Evolutionary conservation across 2,888 invertebrate genomes (phyloP), one percentile per base, ranked within the genome.

Genomic region (Herminia tarsipennalis): DNA sequence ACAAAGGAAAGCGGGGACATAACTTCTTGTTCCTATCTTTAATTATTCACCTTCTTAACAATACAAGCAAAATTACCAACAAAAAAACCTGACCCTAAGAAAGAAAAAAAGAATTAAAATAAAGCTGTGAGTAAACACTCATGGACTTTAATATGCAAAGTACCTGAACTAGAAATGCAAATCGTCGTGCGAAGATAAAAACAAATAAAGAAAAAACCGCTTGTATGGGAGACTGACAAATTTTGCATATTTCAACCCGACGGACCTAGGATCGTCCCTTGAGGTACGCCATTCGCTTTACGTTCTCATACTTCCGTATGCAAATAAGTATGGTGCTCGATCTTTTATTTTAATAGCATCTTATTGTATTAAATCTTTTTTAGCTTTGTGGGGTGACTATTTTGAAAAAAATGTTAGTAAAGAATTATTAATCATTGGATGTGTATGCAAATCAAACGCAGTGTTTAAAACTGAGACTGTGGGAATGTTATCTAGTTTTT

Each of bases 281-380:
- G 84, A 44, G 73, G 77, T 49, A 78, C 78, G 64, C 78, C 68
- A 56, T 76, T 29, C 16, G 16, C 8, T n/a, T 5, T 29, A 14
- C 17, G 45, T 90, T 90, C 88, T 86, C 90, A 89, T 85, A 86
- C 70, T 78, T 76, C 70, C 67, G 78, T 87, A 89, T 91, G 91
- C 87, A 90, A 88, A 90, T 90, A 60, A 55, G 49, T 68, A 73
- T 83, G 82, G 78, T 79, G 78, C 81, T 80, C 84, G 84, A 88
- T 91, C 91, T 88, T 91, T 91, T 91, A 90, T 91, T 91, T 91
- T 91, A 91, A 91, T 89, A 73, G 78, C 83, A 84, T 87, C 88
- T 78, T 84, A 83, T 91, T 91, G 88, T 90, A 79, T 79, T 81
- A 78, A 75, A 77, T 78, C 85, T 73, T 78, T 88, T 81, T 75